Conservation (phyloP, 2,113 vertebrate genomes). For the Larimichthys crocea region DNA sequence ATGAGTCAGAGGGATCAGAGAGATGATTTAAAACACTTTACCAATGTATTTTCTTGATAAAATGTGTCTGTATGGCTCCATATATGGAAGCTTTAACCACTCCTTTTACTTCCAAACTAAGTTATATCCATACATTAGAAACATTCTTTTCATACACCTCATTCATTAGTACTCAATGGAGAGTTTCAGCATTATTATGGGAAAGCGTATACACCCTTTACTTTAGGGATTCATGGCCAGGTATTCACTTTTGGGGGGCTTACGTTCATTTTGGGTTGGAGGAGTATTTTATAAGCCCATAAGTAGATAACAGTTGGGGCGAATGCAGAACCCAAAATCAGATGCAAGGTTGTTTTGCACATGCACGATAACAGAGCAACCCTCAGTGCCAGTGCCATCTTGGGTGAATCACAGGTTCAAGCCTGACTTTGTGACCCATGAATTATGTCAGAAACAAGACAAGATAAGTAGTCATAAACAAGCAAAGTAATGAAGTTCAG, state of each 20-base stretch:
- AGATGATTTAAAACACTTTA: constrained; percentile 20
- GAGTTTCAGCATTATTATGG: neutral
- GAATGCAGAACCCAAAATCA: neutral
- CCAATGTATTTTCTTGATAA: constrained; percentile 11
- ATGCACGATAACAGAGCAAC: neutral
- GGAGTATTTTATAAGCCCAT: neutral
- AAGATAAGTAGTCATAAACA: constrained; percentile 52
- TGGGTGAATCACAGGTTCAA: constrained; percentile 12
- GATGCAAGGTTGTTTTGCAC: neutral
- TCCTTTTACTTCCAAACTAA: neutral
- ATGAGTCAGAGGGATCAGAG: constrained; percentile 35
- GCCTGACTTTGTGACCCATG: constrained; percentile 40
- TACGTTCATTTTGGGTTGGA: constrained; percentile 5
- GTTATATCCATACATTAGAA: constrained; percentile 15
- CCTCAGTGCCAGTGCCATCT: neutral
- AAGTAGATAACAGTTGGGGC: neutral
- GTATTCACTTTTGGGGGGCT: neutral
- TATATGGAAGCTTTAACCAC: constrained; percentile 30
- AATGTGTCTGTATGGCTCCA: neutral
- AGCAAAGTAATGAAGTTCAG: constrained; percentile 69
- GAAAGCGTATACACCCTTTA: neutral
- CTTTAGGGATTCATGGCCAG: neutral
- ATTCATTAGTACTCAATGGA: neutral
- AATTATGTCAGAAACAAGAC: constrained; percentile 40
- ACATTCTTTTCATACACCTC: constrained; percentile 2